Percentiles rank a stretch among this genome's conserved stretches.
Evolutionary conservation across 2,888 invertebrate genomes (phyloP).

Genomic region (Luffia ferchaultella): DNA sequence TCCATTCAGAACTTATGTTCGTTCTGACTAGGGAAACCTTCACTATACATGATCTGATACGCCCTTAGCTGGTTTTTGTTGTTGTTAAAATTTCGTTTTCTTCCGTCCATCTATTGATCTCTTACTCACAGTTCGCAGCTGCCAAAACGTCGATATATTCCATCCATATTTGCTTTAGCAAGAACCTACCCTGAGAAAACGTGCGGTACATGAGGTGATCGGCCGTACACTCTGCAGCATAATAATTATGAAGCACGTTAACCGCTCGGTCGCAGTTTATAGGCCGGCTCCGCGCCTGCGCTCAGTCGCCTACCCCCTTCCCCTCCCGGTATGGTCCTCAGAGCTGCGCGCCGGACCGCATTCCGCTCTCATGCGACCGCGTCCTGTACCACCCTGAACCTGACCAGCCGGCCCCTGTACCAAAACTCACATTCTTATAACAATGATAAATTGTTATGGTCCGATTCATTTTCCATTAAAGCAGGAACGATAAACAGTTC

Average conservation of each 20-base stretch:
- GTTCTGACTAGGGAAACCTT: no score
- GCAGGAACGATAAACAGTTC: no score
- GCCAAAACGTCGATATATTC: no score
- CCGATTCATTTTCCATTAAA: not conserved
- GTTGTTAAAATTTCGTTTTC: no score
- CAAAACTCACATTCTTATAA: constrained; percentile 1
- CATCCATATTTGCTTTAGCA: no score
- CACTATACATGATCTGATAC: no score
- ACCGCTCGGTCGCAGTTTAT: constrained; percentile 43
- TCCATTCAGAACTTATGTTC: no score
- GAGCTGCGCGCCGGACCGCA: constrained; percentile 51
- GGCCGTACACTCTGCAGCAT: constrained; percentile 49
- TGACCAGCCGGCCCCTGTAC: constrained; percentile 4
- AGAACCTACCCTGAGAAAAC: not conserved
- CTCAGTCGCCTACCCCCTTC: constrained; percentile 15
- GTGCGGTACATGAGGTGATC: constrained; percentile 35
- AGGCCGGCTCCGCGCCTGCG: constrained; percentile 35
- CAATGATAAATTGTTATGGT: not conserved
- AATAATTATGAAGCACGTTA: constrained; percentile 27
- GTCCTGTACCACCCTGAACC: constrained; percentile 36
- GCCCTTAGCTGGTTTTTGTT: no score
- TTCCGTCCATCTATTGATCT: no score
- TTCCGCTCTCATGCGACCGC: constrained; percentile 64
- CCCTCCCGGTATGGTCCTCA: constrained; percentile 10
- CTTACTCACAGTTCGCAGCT: no score